Base-by-base conservation (phyloP, 2,888 invertebrate genomes). In the Cheiracanthium punctorium region DNA sequence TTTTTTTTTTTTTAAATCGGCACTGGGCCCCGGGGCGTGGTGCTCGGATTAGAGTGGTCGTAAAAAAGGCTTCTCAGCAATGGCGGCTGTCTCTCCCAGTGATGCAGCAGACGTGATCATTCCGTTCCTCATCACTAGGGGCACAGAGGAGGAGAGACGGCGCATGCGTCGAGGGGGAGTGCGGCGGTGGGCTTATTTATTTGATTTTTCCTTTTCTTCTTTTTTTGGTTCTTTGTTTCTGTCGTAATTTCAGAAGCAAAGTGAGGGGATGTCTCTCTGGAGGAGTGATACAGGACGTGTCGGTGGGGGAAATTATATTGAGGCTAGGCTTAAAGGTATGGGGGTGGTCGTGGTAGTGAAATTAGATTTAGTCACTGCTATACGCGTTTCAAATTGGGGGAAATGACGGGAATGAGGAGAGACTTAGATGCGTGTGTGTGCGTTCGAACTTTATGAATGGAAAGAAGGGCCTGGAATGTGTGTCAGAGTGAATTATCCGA, bases 21-120 rank as follows among this genome's bases (percentile, higher is more conserved):
- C n/a, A 28, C 29, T 33, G 20, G 7, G 24, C 69, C 24, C n/a
- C 64, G 37, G 82, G 82, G 82, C 75, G 82, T 71, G 82, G 82
- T 76, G 30, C 33, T 4, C 41, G 0, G 24, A 10, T 70, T 14
- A 70, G 70, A 41, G 64, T 30, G 65, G 33, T 24, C 20, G 20
- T 33, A 52, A 41, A 72, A 29, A 30, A 48, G 29, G 2, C 4
- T 37, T 29, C 69, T 74, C 79, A 79, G 79, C 69, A 84, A 84
- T 84, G 84, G 84, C 84, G 84, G 67, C 84, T n/a, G 32, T 28
- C 69, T 28, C 69, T 69, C 69, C 24, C 69, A 29, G 37, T 71
- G 79, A 73, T 67, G 69, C 84, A 65, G 84, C 79, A 69, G 84
- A 84, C 77, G 76, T 84, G 73, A 84, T 84, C 77, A 79, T 58